Conservation (phyloP, 2,113 vertebrate genomes). For the Silurus asotus region DNA sequence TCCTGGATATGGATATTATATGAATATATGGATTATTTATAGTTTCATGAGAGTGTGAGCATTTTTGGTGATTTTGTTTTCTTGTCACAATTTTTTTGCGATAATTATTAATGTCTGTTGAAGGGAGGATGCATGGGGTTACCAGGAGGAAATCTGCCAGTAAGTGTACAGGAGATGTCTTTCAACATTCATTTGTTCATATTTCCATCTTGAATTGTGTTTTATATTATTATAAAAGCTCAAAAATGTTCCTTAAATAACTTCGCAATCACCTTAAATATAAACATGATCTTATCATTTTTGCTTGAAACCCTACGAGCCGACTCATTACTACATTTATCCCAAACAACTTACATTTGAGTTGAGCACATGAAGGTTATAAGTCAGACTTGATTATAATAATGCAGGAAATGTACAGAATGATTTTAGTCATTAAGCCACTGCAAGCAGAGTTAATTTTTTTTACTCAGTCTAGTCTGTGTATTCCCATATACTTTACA, state of each 20-base stretch:
- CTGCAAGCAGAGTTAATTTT: neutral
- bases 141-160: slow-evolving; percentile 68
- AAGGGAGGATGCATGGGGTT: slow-evolving; percentile 56
- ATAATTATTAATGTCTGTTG: neutral
- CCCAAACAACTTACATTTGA: neutral
- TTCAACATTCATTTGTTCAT: no score
- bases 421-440: neutral
- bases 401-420: neutral
- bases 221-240: neutral
- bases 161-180: slow-evolving; percentile 46
- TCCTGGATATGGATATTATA: neutral
- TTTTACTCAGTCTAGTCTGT: neutral
- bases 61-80: neutral
- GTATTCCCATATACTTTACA: neutral
- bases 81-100: neutral
- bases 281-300: neutral
- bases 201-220: no score
- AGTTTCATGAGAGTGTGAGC: neutral
- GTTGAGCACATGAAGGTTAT: neutral
- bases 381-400: neutral
- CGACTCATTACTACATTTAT: neutral
- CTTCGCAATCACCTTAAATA: neutral
- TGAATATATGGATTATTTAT: no score
- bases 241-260: neutral
- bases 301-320: neutral